These are phyloP conservation scores for Rhodophaea formosa DNA, from an alignment of 2,888 invertebrate genomes.

Conservation along the genomic window DNA sequence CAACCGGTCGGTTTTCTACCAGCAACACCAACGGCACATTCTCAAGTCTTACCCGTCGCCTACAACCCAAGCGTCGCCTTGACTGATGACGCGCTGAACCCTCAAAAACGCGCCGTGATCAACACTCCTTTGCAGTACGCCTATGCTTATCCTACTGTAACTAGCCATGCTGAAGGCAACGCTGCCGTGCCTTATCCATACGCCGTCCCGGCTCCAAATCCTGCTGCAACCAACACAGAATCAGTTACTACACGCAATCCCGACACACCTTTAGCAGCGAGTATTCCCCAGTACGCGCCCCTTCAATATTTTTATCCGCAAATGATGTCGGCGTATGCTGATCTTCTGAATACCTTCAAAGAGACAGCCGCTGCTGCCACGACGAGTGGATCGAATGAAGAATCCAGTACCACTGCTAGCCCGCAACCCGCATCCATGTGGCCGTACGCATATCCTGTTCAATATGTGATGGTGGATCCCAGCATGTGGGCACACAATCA, in stretches of 20 bases:
- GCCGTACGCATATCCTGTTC: conserved; percentile 62
- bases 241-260: conserved; percentile 36
- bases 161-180: conserved; percentile 38
- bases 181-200: conserved; percentile 47
- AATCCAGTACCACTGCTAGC: conserved; percentile 40
- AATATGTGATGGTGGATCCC: conserved; percentile 68
- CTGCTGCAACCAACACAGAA: conserved; percentile 35
- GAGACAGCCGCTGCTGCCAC: conserved; percentile 29
- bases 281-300: conserved; percentile 50
- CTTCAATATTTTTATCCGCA: conserved; percentile 65
- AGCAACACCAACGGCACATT: conserved; percentile 38
- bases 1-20: conserved; percentile 63
- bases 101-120: conserved; percentile 55
- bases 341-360: conserved; percentile 53
- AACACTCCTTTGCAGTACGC: conserved; percentile 54
- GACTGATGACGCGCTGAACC: conserved; percentile 42
- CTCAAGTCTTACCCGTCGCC: conserved; percentile 39
- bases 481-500: conserved; percentile 53
- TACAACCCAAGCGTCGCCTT: conserved; percentile 41
- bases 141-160: conserved; percentile 50
- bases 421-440: conserved; percentile 49
- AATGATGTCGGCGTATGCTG: conserved; percentile 61
- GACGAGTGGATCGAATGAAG: conserved; percentile 45
- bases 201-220: conserved; percentile 36
- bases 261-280: conserved; percentile 33